Percentiles rank a stretch among this genome's conserved stretches.
phyloP scores from a whole-genome alignment of 2,113 vertebrate species.

The Carassius auratus region DNA sequence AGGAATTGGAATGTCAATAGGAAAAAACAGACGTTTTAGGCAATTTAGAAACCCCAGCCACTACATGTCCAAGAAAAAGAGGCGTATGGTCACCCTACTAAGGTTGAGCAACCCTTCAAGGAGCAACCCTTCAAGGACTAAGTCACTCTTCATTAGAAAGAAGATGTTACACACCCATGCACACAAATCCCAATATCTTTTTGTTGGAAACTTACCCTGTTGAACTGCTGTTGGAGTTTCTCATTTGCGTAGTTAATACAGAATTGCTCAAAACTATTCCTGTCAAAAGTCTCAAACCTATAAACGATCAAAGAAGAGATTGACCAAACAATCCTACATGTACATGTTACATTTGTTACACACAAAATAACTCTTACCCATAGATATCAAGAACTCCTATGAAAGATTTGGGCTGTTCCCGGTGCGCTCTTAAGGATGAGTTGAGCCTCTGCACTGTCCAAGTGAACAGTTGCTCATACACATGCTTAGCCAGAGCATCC shows the following conservation, averaged over 20 bases:
- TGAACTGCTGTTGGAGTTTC: constrained; percentile 84
- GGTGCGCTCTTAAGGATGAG: constrained; percentile 66
- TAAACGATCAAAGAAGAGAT: neutral
- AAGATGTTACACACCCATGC: neutral
- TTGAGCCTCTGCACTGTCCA: constrained; percentile 80
- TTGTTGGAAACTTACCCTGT: constrained; percentile 72
- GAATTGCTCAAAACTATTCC: constrained; percentile 85
- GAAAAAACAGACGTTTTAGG: no score
- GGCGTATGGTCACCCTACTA: neutral
- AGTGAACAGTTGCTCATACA: constrained; percentile 75
- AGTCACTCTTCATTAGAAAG: neutral
- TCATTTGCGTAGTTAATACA: constrained; percentile 85
- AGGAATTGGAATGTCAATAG: neutral
- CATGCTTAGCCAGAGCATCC: constrained; percentile 78
- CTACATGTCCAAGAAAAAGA: neutral
- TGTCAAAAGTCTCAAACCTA: constrained; percentile 82
- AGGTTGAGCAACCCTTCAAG: neutral
- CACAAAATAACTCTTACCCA: constrained; percentile 66
- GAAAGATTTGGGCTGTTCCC: constrained; percentile 63
- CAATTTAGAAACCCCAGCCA: neutral
- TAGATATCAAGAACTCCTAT: constrained; percentile 81
- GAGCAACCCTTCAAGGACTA: neutral
- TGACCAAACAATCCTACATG: constrained; percentile 9
- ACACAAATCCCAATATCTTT: neutral
- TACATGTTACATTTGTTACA: neutral